Percentiles rank a stretch among this genome's conserved stretches.
These are phyloP conservation scores for Chloroclysta siterata DNA, from an alignment of 2,888 invertebrate species.

Conservation along the genomic window DNA sequence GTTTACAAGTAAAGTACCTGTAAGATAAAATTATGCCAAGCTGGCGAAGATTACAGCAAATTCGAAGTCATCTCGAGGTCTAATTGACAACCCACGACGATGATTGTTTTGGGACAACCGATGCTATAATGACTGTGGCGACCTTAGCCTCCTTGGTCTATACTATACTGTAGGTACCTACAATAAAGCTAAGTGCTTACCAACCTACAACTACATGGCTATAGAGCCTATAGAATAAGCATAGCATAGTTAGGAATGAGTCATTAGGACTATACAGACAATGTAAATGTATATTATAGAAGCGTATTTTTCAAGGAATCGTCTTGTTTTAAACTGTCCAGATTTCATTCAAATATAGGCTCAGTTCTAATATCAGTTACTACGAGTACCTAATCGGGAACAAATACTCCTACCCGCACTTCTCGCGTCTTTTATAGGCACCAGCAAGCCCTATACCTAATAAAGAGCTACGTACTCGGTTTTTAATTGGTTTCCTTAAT, in stretches of 20 bases:
- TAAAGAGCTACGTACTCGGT: too few species aligned
- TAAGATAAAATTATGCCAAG: conserved; percentile 7
- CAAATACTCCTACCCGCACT: too few species aligned
- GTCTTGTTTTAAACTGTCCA: too few species aligned
- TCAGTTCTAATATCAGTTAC: too few species aligned
- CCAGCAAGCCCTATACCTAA: too few species aligned
- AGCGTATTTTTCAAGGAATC: neutral
- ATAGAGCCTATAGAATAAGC: conserved; percentile 3
- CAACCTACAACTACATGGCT: conserved; percentile 5
- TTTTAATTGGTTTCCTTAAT: too few species aligned
- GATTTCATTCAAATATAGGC: too few species aligned
- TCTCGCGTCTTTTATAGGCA: too few species aligned
- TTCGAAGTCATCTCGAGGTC: conserved; percentile 47
- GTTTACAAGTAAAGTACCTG: neutral
- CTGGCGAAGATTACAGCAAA: conserved; percentile 36
- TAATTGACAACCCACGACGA: conserved; percentile 70
- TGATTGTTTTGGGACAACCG: conserved; percentile 68
- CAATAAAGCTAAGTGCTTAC: conserved; percentile 4
- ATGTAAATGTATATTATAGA: neutral
- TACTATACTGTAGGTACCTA: conserved; percentile 10
- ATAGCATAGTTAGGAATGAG: neutral
- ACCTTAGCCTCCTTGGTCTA: conserved; percentile 68
- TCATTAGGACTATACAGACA: neutral
- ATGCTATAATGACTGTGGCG: conserved; percentile 62
- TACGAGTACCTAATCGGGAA: too few species aligned